Conservation (phyloP, 2,113 vertebrate species). For the Lathamus discolor region DNA sequence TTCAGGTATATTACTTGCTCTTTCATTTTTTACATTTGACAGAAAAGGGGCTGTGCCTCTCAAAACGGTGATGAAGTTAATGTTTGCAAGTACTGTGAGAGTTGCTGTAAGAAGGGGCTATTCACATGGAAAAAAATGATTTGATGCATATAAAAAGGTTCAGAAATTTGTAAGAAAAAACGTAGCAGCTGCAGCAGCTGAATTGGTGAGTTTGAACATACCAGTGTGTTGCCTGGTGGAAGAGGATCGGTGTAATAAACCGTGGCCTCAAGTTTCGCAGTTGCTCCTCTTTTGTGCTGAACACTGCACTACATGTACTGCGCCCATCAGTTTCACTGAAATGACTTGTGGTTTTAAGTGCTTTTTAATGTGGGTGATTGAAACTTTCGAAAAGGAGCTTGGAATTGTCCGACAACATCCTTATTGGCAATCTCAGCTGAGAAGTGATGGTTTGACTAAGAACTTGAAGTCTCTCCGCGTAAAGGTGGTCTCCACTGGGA, state of each 20-base stretch:
- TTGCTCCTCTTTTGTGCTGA: background rate
- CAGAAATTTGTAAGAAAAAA: background rate
- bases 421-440: background rate
- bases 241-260: background rate
- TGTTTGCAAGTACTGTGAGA: background rate
- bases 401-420: background rate
- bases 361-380: background rate
- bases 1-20: background rate
- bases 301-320: fast-evolving
- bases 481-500: background rate
- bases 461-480: background rate
- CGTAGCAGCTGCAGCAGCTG: background rate
- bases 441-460: background rate
- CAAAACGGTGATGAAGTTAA: background rate
- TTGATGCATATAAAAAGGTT: background rate
- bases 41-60: background rate
- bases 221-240: background rate
- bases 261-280: background rate
- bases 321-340: background rate
- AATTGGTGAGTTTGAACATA: background rate
- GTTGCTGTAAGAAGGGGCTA: background rate
- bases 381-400: background rate
- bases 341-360: background rate
- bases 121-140: background rate
- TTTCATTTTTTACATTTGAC: background rate